phyloP scores from a whole-genome alignment of 2,113 vertebrate species.

The Nanorana parkeri region DNA sequence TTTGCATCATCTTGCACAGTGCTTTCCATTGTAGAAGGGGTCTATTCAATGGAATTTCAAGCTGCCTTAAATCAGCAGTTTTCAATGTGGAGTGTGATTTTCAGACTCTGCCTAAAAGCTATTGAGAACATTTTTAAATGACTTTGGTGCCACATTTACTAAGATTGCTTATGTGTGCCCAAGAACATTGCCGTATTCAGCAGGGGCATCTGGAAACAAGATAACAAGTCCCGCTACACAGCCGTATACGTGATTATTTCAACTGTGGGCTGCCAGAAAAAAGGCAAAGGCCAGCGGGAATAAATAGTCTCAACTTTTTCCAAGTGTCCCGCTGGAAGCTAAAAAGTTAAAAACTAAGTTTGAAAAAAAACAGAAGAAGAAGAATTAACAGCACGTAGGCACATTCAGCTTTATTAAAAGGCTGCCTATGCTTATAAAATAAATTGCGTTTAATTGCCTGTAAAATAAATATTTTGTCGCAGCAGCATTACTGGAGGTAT shows the following conservation, averaged over 20 bases:
- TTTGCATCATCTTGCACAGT: slow-evolving; percentile 52
- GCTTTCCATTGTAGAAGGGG: slow-evolving; percentile 44
- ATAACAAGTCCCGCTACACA: slow-evolving; percentile 47
- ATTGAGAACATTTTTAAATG: slow-evolving; percentile 56
- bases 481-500: too few species aligned
- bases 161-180: slow-evolving; percentile 54
- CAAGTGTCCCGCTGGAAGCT: background rate
- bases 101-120: slow-evolving; percentile 53
- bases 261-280: slow-evolving; percentile 7
- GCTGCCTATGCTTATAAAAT: too few species aligned
- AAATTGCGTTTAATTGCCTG: too few species aligned
- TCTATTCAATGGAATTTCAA: slow-evolving; percentile 56
- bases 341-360: slow-evolving; percentile 17
- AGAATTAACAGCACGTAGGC: too few species aligned
- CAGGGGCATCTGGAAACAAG: slow-evolving; percentile 52
- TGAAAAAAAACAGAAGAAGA: too few species aligned
- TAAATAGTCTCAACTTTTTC: slow-evolving; percentile 4
- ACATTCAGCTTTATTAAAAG: too few species aligned
- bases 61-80: slow-evolving; percentile 56
- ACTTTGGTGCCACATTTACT: slow-evolving; percentile 51
- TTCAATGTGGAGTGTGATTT: slow-evolving; percentile 52
- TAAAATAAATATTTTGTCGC: too few species aligned
- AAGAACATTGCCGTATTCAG: slow-evolving; percentile 47
- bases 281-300: slow-evolving; percentile 14
- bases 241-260: slow-evolving; percentile 7